Evolutionary conservation across 92 coral and sea anemone genomes (phyloP).

Genomic region (Virgularia gustaviana): DNA sequence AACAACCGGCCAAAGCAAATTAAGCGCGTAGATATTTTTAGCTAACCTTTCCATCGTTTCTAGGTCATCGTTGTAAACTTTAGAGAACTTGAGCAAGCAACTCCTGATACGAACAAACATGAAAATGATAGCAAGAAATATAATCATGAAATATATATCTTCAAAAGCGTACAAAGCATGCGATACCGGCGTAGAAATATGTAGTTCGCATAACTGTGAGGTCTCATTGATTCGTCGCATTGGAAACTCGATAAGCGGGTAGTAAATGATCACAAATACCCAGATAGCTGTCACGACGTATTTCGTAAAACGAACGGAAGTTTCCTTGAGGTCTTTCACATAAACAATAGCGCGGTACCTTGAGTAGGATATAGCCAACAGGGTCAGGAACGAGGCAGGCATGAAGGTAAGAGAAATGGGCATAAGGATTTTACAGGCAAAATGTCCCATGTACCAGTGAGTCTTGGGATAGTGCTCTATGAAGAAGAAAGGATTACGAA

Average conservation of each 20-base stretch:
- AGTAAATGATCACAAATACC: conserved; percentile 5
- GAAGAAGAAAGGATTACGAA: conserved; percentile 32
- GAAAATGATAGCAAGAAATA: conserved; percentile 1
- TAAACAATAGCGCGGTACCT: conserved; percentile 18
- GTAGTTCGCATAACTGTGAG: neutral
- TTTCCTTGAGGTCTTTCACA: neutral
- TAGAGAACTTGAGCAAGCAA: conserved; percentile 13
- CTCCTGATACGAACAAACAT: conserved; percentile 28
- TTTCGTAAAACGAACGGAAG: neutral
- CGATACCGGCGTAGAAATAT: neutral
- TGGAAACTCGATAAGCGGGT: conserved; percentile 23
- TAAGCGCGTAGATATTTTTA: conserved; percentile 27
- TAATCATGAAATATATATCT: conserved; percentile 13
- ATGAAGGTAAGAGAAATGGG: conserved; percentile 18
- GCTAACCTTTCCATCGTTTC: neutral
- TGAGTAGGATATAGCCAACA: conserved; percentile 27
- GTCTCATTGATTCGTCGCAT: conserved; percentile 19
- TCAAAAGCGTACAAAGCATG: conserved; percentile 15
- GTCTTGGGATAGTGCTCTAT: neutral
- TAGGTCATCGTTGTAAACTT: conserved; percentile 10
- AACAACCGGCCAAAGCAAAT: conserved; percentile 32
- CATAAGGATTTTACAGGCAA: conserved; percentile 21
- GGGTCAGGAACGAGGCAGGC: conserved; percentile 24
- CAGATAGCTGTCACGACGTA: conserved; percentile 8
- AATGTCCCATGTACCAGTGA: conserved; percentile 19